Base-by-base conservation (phyloP, 2,888 invertebrate species). In the Itoplectis maculator region DNA sequence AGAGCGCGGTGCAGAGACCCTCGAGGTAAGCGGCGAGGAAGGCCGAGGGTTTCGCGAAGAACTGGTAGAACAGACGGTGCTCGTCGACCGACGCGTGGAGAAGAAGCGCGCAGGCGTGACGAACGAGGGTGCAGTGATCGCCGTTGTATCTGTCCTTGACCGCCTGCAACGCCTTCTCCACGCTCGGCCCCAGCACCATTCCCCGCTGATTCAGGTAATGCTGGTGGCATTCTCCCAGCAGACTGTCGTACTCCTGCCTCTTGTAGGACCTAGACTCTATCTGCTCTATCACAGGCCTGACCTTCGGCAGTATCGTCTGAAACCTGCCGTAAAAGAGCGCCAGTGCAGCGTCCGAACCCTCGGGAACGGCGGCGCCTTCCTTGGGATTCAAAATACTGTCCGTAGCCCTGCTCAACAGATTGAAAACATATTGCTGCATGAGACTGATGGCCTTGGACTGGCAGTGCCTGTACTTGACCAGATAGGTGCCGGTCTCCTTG, bases 71-170 rank as follows among this genome's bases (percentile, higher is more conserved):
- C 2, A 99, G 94, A 84, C 97, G 96, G 88, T 97, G 96, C 92
- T 99, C 99, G 93, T 99, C 99, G 87, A 98, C 96, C 86, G 98
- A 98, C 0, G 99, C 96, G 92, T 99, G 98, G 45, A 99, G 95
- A 45, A 99, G 94, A 90, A 99, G 96, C 9, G 98, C 96, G 93
- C 98, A 98, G 0, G 98, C 97, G 86, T 97, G 96, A 51, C 99
- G 94, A 84, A 97, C 96, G 65, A 98, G 93, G 29, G 97, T 95
- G 93, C 98, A 98, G 88, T 97, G 96, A 92, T 98, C 97, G 6
- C 94, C 95, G 82, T 95, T 94, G 89, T 95, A 95, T 66, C 95
- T 95, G 0, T 90, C 91, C 74, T 91, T 91, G 1, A 92, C 90
- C 0, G 90, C 88, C 11, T 88, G 86, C 7, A 93, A 77, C 15